Evolutionary conservation across 2,113 vertebrate genomes (phyloP).

Genomic region (Eudorcas thomsonii): DNA sequence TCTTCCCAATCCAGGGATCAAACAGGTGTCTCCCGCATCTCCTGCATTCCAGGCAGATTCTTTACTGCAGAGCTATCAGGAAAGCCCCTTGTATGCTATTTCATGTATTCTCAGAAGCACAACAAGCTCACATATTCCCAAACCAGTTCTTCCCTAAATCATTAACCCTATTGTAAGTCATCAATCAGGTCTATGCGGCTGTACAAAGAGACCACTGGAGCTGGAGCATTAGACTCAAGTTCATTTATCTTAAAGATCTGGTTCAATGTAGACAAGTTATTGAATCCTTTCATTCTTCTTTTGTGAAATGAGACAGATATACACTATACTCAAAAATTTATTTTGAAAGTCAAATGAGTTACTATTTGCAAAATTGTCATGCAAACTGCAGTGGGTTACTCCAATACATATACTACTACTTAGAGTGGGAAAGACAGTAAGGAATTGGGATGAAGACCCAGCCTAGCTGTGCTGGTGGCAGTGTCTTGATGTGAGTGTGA

Average conservation of each 20-base stretch:
- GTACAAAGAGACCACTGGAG: background rate
- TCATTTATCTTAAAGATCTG: background rate
- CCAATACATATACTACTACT: background rate
- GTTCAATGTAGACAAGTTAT: background rate
- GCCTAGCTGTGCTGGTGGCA: background rate
- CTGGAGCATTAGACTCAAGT: background rate
- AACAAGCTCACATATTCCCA: background rate
- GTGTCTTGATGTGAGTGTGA: background rate
- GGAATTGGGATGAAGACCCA: background rate
- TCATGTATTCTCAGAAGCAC: background rate
- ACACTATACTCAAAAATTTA: background rate
- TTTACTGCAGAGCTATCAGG: background rate
- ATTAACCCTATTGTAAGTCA: background rate
- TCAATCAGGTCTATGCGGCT: background rate
- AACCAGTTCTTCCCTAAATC: background rate
- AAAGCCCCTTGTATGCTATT: background rate
- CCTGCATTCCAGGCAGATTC: background rate
- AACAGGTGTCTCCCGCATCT: background rate
- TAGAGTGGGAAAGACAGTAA: background rate
- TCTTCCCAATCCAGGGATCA: background rate
- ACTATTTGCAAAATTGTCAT: background rate
- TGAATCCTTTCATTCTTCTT: background rate
- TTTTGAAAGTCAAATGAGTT: background rate
- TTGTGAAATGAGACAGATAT: background rate
- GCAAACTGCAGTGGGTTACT: background rate